Base-by-base conservation (phyloP, 2,797 vertebrate species). In the Graptemys geographica region DNA sequence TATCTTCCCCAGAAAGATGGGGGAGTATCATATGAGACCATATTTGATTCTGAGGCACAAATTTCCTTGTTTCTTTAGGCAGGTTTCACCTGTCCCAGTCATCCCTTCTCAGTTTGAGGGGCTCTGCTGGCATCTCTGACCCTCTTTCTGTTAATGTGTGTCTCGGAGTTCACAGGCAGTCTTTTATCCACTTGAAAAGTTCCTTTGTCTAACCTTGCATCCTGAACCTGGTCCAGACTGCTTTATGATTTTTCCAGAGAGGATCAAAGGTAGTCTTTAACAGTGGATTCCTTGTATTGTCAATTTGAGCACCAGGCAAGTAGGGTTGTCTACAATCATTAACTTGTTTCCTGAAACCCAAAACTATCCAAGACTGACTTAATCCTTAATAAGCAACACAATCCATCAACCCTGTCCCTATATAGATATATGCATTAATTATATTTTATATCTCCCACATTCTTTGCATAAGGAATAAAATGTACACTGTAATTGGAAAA, bases 1-100 rank as follows among this genome's bases (percentile, higher is more conserved):
- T 88, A 53, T 72, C 27, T 41, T 11, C 12, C 28, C 28, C 82
- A 93, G 83, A 94, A 72, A 23, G 83, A 90, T 95, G 88, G 83
- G 33, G 90, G 65, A 72, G 10, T 72, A n/a, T 72, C n/a, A 41
- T 18, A n/a, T 72, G 37, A 41, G 65, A 41, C 21, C n/a, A 41
- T 72, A 69, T 33, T 18, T 69, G n/a, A 37, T 18, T 6, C 62
- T n/a, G 7, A 18, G 15, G 31, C n/a, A 33, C 33, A 69, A 69
- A 69, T 37, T 8, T 49, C 18, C 55, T 15, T 2, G 2, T 62
- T 25, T 89, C 74, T n/a, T 31, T 55, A 25, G 62, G 5, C 57
- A 31, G 78, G n/a, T 62, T 33, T 28, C 59, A 53, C 65, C 0
- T 59, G 44, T 59, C 23, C 76, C 5, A 2, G 11, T 88, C 89